Evolutionary conservation across 2,113 vertebrate genomes (phyloP).

Genomic region (Pteruthius melanotis): DNA sequence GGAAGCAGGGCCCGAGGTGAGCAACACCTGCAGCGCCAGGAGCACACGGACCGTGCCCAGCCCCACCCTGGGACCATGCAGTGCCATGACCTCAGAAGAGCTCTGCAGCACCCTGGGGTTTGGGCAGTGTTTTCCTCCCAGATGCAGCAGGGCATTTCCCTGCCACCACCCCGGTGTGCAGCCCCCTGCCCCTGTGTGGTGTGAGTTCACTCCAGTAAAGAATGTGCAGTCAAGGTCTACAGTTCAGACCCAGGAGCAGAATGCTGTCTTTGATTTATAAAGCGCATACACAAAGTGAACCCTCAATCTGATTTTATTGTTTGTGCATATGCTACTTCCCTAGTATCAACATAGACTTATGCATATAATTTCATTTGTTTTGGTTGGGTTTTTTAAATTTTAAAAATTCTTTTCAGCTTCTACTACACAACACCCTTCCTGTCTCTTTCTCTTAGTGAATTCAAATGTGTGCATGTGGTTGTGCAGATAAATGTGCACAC

Average conservation of each 20-base stretch:
- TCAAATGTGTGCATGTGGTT: neutral
- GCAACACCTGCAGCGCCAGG: neutral
- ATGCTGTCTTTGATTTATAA: constrained; percentile 23
- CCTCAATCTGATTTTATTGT: neutral
- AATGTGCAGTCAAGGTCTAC: neutral
- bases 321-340: neutral
- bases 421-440: neutral
- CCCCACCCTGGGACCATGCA: neutral
- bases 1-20: neutral
- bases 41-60: rapidly evolving
- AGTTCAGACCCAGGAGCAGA: neutral
- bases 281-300: neutral
- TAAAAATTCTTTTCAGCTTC: neutral
- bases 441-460: neutral
- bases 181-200: too few relatives aligned
- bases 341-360: neutral
- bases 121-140: neutral
- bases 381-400: neutral
- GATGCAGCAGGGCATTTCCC: neutral
- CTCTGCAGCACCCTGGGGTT: neutral
- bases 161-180: neutral
- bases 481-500: neutral
- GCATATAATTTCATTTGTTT: neutral
- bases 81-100: neutral
- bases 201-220: neutral